Evolutionary conservation across 2,113 vertebrate species (phyloP).

Genomic region (Myocastor coypus): DNA sequence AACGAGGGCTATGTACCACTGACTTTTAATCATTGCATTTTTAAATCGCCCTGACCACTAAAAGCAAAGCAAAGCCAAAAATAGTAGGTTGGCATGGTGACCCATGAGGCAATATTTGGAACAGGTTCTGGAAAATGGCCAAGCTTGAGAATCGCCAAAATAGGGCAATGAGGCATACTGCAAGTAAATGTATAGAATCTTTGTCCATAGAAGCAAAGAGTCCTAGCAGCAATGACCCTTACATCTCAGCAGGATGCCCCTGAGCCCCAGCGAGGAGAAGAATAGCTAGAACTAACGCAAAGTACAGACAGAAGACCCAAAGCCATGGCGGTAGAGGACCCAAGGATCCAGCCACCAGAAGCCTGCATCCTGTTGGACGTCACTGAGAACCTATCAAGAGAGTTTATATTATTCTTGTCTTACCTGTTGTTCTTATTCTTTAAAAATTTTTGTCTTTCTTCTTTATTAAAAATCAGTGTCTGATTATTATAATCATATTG

Average conservation of each 20-base stretch:
- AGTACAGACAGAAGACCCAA: neutral
- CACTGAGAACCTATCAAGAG: neutral
- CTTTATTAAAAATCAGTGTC: neutral
- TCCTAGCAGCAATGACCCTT: neutral
- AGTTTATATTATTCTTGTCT: neutral
- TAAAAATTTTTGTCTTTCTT: neutral
- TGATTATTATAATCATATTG: neutral
- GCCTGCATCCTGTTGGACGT: neutral
- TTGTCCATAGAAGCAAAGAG: neutral
- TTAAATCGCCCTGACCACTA: neutral
- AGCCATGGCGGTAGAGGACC: accelerated
- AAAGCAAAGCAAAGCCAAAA: neutral
- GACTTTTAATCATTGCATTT: neutral
- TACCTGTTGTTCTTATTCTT: neutral
- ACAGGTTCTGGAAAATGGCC: neutral
- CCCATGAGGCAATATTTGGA: neutral
- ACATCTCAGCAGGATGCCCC: accelerated
- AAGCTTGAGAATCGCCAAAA: neutral
- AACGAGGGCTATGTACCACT: neutral
- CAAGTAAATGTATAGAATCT: neutral
- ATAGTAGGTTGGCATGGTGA: neutral
- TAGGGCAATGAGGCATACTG: neutral
- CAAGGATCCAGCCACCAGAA: neutral
- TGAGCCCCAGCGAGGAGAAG: neutral
- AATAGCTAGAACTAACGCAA: neutral